These are phyloP conservation scores for Tapera naevia DNA, from an alignment of 2,797 vertebrate genomes.

Conservation along the genomic window DNA sequence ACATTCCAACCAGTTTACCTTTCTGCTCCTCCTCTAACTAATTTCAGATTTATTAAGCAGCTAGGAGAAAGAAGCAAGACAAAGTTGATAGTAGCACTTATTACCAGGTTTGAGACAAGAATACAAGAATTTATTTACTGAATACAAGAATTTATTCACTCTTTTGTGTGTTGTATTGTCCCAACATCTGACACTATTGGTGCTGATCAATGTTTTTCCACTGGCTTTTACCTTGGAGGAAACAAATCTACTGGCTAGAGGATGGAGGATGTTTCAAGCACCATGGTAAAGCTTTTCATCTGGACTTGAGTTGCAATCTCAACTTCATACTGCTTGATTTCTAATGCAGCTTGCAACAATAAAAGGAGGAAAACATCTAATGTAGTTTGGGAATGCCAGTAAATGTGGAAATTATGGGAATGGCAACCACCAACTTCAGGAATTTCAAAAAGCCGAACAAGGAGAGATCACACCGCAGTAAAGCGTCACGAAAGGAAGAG, in stretches of 20 bases:
- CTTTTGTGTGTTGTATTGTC: neutral
- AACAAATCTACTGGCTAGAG: neutral
- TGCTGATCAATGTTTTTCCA: neutral
- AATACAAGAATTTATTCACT: neutral
- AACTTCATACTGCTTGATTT: neutral
- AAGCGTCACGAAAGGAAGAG: rapidly evolving
- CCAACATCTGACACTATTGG: neutral
- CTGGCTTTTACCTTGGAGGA: neutral
- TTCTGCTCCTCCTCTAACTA: neutral
- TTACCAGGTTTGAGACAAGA: neutral
- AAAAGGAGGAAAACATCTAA: neutral
- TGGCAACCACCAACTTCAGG: neutral
- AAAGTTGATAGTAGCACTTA: neutral
- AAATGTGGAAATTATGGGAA: neutral
- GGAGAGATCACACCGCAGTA: neutral
- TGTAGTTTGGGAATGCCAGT: neutral
- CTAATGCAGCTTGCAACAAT: neutral
- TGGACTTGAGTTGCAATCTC: neutral
- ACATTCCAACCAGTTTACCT: neutral
- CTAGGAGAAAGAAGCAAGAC: neutral
- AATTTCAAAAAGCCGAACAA: neutral
- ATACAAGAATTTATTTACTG: neutral
- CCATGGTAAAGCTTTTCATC: neutral
- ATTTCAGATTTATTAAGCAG: neutral
- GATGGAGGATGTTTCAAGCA: neutral